These are phyloP conservation scores for Chymomyza fuscimana DNA, from an alignment of 2,888 invertebrate species.

Conservation along the genomic window DNA sequence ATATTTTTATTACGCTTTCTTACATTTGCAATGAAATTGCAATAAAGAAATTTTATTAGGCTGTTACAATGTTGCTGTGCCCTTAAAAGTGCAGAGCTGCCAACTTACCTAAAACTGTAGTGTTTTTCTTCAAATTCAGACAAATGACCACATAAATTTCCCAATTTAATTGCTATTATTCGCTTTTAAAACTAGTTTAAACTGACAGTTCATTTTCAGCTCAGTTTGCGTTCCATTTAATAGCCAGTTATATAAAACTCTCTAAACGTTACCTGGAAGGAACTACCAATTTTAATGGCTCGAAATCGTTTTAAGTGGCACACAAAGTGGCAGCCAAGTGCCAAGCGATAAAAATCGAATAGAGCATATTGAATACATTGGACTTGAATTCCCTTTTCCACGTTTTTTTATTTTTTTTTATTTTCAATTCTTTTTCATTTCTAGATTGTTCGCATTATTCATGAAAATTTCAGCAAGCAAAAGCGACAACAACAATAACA, in stretches of 20 bases:
- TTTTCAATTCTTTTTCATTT: constrained; percentile 23
- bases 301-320: constrained; percentile 41
- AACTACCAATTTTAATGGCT: constrained; percentile 36
- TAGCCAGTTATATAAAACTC: background rate
- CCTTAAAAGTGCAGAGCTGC: background rate
- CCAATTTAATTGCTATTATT: background rate
- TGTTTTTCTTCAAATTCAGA: background rate
- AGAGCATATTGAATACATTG: constrained; percentile 39
- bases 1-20: too few species aligned
- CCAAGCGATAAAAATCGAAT: constrained; percentile 34
- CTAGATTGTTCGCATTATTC: constrained; percentile 6
- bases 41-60: too few species aligned
- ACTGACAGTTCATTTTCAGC: background rate
- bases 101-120: background rate
- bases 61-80: background rate
- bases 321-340: constrained; percentile 12
- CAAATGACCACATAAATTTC: background rate
- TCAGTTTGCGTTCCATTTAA: background rate
- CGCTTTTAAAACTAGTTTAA: background rate
- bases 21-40: too few species aligned
- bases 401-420: background rate
- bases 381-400: constrained; percentile 1
- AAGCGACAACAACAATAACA: constrained; percentile 3
- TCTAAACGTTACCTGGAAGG: constrained; percentile 13
- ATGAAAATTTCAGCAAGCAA: constrained; percentile 3